These are phyloP conservation scores for Dromiciops gliroides DNA, from an alignment of 2,113 vertebrate genomes.

Conservation along the genomic window DNA sequence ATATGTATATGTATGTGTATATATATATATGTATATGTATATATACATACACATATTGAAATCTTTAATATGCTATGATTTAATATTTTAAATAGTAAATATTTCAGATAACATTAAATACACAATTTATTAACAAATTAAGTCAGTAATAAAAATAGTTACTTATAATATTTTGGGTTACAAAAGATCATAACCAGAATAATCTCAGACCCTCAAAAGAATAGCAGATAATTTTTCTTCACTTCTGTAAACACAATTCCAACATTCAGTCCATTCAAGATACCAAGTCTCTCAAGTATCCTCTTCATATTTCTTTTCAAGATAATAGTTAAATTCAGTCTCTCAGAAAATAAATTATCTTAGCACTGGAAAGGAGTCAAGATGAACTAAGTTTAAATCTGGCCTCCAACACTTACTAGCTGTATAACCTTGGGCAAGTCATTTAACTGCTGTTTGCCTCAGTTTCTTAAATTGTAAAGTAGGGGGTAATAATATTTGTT, in stretches of 20 bases:
- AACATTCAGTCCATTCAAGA: neutral
- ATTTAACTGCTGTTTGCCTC: neutral
- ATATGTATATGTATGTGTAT: too few relatives aligned
- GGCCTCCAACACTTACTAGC: neutral
- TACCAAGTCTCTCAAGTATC: neutral
- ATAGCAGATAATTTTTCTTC: neutral
- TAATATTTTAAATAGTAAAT: neutral
- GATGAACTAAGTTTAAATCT: neutral
- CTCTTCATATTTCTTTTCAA: neutral
- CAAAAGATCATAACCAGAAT: neutral
- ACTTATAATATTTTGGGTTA: neutral
- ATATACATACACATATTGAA: too few relatives aligned
- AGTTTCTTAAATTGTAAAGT: neutral
- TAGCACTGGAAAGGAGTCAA: neutral
- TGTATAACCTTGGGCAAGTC: too few relatives aligned
- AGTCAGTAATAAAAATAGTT: neutral
- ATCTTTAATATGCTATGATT: neutral
- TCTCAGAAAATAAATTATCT: neutral
- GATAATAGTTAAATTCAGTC: neutral
- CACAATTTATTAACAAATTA: neutral
- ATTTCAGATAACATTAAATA: neutral
- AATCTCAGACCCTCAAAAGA: neutral
- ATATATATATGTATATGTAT: too few relatives aligned
- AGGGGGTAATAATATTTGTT: neutral
- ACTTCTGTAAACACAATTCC: neutral